These are phyloP conservation scores for Rhamphomyia laevipes DNA, from an alignment of 2,888 invertebrate genomes.

Conservation along the genomic window DNA sequence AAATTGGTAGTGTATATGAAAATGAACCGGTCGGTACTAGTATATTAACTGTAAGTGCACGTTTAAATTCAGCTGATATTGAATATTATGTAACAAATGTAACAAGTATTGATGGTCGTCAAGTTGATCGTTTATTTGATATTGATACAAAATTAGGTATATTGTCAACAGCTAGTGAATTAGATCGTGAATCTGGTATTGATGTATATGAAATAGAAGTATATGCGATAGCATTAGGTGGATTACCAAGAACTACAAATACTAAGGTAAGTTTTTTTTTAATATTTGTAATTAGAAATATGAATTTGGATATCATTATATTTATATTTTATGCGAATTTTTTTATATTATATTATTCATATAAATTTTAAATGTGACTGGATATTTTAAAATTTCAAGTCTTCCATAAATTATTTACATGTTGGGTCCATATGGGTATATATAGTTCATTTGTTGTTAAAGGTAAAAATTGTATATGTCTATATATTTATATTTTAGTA, in stretches of 20 bases:
- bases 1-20: slow-evolving; percentile 72
- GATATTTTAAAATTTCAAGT: too few species aligned
- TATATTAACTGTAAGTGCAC: slow-evolving; percentile 68
- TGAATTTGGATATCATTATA: too few species aligned
- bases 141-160: slow-evolving; percentile 82
- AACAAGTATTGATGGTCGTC: slow-evolving; percentile 48
- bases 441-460: too few species aligned
- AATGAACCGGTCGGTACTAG: slow-evolving; percentile 81
- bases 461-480: too few species aligned
- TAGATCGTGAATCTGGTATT: slow-evolving; percentile 75
- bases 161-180: slow-evolving; percentile 67
- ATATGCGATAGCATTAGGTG: slow-evolving; percentile 66
- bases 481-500: too few species aligned
- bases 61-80: slow-evolving; percentile 52
- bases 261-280: slow-evolving; percentile 59
- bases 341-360: too few species aligned
- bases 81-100: slow-evolving; percentile 88
- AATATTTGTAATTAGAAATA: not conserved
- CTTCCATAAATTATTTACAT: too few species aligned
- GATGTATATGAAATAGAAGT: slow-evolving; percentile 76
- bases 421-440: too few species aligned
- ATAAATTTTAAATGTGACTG: too few species aligned
- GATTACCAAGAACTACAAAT: slow-evolving; percentile 59
- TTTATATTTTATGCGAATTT: too few species aligned
- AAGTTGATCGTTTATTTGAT: slow-evolving; percentile 82